These are phyloP conservation scores for Nebria ingens DNA, from an alignment of 1,140 invertebrate genomes.

Conservation along the genomic window DNA sequence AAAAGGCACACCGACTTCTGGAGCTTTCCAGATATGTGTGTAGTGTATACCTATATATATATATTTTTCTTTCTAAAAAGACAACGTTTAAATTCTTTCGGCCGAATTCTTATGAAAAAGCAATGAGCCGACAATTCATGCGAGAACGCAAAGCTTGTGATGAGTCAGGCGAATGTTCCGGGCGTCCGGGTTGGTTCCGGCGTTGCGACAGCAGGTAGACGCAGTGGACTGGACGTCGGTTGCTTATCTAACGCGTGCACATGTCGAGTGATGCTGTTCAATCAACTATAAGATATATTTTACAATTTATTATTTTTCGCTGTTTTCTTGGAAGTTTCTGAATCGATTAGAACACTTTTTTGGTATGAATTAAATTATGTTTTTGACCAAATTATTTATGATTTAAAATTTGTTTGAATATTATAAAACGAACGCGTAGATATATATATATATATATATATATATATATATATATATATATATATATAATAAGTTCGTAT, in stretches of 20 bases:
- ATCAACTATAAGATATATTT: slow-evolving; percentile 1
- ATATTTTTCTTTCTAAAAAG: slow-evolving; percentile 4
- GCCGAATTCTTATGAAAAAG: not conserved
- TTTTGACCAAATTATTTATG: no score
- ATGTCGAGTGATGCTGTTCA: not conserved
- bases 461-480: not conserved
- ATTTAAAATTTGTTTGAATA: no score
- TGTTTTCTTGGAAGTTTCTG: not conserved
- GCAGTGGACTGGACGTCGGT: not conserved
- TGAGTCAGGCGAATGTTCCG: not conserved
- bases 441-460: not conserved
- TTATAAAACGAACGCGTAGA: not conserved
- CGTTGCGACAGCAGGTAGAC: not conserved
- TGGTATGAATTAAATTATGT: no score
- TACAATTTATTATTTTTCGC: not conserved
- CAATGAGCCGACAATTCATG: not conserved
- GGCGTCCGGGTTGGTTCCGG: not conserved
- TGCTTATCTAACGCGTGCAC: not conserved
- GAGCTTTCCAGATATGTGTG: no score
- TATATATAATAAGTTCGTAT: not conserved
- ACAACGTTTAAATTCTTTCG: slow-evolving; percentile 6
- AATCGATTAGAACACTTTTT: no score
- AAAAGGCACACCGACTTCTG: no score
- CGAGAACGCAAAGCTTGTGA: not conserved
- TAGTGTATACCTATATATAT: slow-evolving; percentile 11